Percentiles rank a stretch among this genome's conserved stretches.
Evolutionary conservation across 2,113 vertebrate species (phyloP).

Genomic region (Antidorcas marsupialis): DNA sequence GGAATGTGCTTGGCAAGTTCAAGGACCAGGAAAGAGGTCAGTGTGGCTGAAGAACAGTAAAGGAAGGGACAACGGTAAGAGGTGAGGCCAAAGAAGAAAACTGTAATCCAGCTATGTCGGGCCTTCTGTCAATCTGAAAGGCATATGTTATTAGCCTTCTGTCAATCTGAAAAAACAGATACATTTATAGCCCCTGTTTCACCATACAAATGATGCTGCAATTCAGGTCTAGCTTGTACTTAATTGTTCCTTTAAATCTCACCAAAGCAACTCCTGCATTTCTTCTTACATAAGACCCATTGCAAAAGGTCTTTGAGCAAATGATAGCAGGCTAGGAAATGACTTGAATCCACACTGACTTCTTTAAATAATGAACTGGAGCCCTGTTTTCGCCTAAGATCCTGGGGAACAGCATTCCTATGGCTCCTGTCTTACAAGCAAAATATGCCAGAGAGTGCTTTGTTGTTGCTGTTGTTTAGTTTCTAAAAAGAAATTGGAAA

Average conservation of each 20-base stretch:
- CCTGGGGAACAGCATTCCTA: neutral
- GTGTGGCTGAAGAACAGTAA: neutral
- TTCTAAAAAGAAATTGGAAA: neutral
- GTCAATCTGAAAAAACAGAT: neutral
- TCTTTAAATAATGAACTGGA: neutral
- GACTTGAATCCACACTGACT: neutral
- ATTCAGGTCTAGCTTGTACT: neutral
- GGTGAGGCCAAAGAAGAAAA: neutral
- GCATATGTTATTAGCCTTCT: neutral
- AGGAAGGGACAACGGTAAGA: neutral
- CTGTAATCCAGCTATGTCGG: neutral
- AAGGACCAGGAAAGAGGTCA: neutral
- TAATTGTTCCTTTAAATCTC: slow-evolving; percentile 38
- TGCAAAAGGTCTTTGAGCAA: slow-evolving; percentile 32
- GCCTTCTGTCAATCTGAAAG: neutral
- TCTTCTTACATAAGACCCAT: slow-evolving; percentile 22
- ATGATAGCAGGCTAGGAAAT: slow-evolving; percentile 23
- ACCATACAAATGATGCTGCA: neutral
- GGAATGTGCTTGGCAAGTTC: neutral
- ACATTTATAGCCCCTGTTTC: neutral
- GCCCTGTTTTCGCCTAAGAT: neutral
- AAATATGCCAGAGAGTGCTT: neutral
- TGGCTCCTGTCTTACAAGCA: neutral
- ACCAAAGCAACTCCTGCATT: neutral
- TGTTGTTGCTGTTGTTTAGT: neutral